Conservation (phyloP, 2,888 invertebrate genomes). For the Yponomeuta plumbellus region DNA sequence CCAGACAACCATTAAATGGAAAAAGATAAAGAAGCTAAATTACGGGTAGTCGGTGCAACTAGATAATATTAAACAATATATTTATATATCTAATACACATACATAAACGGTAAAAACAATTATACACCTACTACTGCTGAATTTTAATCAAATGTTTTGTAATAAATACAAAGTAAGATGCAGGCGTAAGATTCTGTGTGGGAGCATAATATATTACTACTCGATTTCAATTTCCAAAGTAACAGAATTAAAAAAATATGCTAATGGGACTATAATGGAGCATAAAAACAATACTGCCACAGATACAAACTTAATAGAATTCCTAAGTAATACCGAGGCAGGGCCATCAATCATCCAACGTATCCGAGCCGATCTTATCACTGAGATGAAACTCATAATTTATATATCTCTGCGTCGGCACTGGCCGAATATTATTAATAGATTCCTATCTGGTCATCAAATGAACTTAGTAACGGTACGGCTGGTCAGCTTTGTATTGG, state of each 20-base stretch:
- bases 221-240: not conserved
- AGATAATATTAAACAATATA: no score
- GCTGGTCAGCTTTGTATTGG: conserved; percentile 29
- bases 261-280: conserved; percentile 65
- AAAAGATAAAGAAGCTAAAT: no score
- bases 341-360: conserved; percentile 67
- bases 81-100: no score
- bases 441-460: conserved; percentile 72
- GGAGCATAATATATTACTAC: not conserved
- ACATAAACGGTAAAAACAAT: no score
- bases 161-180: not conserved
- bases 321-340: conserved; percentile 58
- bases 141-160: not conserved
- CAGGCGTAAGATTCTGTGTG: not conserved
- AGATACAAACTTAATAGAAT: conserved; percentile 59
- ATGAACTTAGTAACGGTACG: conserved; percentile 43
- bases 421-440: conserved; percentile 73
- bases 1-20: no score
- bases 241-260: conserved; percentile 33
- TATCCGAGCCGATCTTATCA: conserved; percentile 69
- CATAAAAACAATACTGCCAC: conserved; percentile 61
- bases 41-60: no score
- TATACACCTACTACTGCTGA: not conserved
- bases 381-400: conserved; percentile 74
- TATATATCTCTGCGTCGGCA: conserved; percentile 70